Evolutionary conservation across 2,888 invertebrate species (phyloP).

Genomic region (Spisula subtruncata): DNA sequence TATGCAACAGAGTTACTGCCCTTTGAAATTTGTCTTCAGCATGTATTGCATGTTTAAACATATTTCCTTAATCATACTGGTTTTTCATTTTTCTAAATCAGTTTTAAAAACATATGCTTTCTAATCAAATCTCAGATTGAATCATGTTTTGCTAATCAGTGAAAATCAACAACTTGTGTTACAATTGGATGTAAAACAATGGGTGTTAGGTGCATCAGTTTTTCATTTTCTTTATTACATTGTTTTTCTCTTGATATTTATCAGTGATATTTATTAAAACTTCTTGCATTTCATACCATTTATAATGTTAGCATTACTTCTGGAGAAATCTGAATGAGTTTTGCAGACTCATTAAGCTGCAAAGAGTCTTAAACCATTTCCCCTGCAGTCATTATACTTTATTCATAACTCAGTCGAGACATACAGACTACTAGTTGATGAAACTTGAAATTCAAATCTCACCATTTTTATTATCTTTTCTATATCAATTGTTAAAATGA

Average conservation of each 20-base stretch:
- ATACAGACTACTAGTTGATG: not conserved
- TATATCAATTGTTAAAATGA: not conserved
- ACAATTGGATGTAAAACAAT: too few species aligned
- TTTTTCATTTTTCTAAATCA: too few species aligned
- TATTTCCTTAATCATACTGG: too few species aligned
- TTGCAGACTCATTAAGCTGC: not conserved
- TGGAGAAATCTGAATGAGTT: not conserved
- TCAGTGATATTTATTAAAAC: not conserved
- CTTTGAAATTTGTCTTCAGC: too few species aligned
- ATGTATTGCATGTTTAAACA: too few species aligned
- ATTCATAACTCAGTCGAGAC: not conserved
- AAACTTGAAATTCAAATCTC: not conserved
- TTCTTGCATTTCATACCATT: not conserved
- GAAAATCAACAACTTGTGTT: too few species aligned
- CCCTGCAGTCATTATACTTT: not conserved
- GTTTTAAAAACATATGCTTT: too few species aligned
- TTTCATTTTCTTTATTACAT: not conserved
- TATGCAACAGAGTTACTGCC: too few species aligned
- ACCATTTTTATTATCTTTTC: slow-evolving; percentile 8
- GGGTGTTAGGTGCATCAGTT: too few species aligned
- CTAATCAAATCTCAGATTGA: too few species aligned
- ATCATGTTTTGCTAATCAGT: too few species aligned
- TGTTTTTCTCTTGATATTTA: not conserved
- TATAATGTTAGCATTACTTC: not conserved
- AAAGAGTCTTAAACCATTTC: not conserved